phyloP scores from a whole-genome alignment of 2,797 vertebrate genomes.

The Muscicapa comitata region DNA sequence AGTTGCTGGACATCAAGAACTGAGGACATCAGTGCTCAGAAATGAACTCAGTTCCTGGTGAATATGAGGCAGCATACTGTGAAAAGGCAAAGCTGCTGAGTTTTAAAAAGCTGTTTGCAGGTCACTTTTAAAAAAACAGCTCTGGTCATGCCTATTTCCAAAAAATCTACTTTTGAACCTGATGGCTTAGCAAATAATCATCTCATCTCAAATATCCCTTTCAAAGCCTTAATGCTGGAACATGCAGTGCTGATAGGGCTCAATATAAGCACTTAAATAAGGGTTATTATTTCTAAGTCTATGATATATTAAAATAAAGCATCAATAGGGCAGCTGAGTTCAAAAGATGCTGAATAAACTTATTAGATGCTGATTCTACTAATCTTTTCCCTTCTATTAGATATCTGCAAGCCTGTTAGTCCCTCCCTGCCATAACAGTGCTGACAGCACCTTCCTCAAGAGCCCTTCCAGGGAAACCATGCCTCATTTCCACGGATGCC shows the following conservation, averaged over 20 bases:
- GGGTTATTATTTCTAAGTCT: slow-evolving; percentile 31
- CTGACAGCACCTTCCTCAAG: neutral
- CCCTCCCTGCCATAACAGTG: neutral
- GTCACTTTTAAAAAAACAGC: neutral
- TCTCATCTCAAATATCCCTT: slow-evolving; percentile 8
- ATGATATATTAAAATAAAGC: neutral
- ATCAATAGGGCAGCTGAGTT: neutral
- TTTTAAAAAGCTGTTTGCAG: slow-evolving; percentile 11
- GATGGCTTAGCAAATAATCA: slow-evolving; percentile 44
- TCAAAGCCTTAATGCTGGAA: slow-evolving; percentile 28
- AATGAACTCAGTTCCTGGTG: neutral
- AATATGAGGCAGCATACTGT: neutral
- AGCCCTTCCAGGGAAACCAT: neutral
- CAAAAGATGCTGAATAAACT: slow-evolving; percentile 43
- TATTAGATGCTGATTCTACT: slow-evolving; percentile 15
- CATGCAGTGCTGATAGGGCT: slow-evolving; percentile 22
- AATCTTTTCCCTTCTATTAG: neutral
- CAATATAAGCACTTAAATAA: slow-evolving; percentile 37
- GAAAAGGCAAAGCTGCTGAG: slow-evolving; percentile 15
- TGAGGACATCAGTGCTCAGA: neutral
- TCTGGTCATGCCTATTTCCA: neutral
- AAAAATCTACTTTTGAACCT: slow-evolving; percentile 30
- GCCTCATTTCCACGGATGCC: neutral
- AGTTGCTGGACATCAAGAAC: neutral
- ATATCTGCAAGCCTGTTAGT: neutral